Base-by-base conservation (phyloP, 2,113 vertebrate species). In the Pagrus major region DNA sequence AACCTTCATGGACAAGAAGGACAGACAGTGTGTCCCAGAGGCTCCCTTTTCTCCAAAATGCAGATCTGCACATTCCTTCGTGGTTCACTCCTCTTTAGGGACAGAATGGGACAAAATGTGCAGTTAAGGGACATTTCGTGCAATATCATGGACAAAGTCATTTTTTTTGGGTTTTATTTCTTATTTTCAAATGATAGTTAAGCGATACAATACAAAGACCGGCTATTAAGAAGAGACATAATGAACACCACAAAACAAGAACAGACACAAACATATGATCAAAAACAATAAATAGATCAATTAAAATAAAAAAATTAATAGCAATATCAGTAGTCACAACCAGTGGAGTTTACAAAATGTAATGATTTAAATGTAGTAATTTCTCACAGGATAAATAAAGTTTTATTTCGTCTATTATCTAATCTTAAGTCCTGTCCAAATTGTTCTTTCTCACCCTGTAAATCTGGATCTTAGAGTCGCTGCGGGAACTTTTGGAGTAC, bases 11-110 rank as follows among this genome's bases (percentile, higher is more conserved):
- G 15, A 58, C 31, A 82, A 47, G 58, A 75, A 55, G 47, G 14
- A 67, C 58, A 58, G n/a, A n/a, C n/a, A n/a, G n/a, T 33, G 76
- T 56, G 47, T 54, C 51, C 4, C 25, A 42, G 39, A 76, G 39
- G 51, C 56, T 64, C 70, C 37, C 46, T 63, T 33, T 66, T 27
- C 1, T 16, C 20, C 31, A 0, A 41, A 59, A 65, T 56, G 56
- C 29, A 63, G 47, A 31, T 56, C 18, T 44, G 42, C 42, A 41
- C 60, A 69, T 88, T 76, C 76, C 61, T 58, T 27, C 2, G 56
- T 21, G 51, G 31, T 29, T 54, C 7, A 1, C 49, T 52, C 21
- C 49, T 51, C 5, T n/a, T 49, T 21, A 3, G 9, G n/a, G 21
- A 51, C 21, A n/a, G 9, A 23, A 23, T 11, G 4, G 47, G 47